A percentile compares a stretch with the other conserved stretches of the same genome.
These are phyloP conservation scores for Boulengeromyrus knoepffleri DNA, from an alignment of 2,113 vertebrate genomes.

Conservation along the genomic window DNA sequence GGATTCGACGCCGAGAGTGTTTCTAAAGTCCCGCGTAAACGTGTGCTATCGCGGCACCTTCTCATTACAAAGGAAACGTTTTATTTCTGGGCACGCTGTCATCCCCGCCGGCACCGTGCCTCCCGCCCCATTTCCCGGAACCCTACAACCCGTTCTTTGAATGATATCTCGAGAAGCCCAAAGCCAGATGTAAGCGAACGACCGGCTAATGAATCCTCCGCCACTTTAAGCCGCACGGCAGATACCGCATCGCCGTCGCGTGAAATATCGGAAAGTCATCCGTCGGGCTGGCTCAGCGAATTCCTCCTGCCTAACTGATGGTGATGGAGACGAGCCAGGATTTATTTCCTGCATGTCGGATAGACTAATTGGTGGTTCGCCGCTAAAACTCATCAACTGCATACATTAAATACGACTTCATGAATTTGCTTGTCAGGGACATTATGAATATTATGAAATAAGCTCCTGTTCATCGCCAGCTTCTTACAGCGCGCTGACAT, in stretches of 20 bases:
- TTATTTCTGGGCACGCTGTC: not conserved
- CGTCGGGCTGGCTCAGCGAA: not conserved
- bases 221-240: not conserved
- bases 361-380: not conserved
- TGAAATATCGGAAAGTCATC: not conserved
- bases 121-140: not conserved
- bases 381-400: not conserved
- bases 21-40: not conserved
- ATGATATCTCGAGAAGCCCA: not conserved
- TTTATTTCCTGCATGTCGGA: not conserved
- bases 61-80: not conserved
- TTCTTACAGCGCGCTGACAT: not conserved
- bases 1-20: not conserved
- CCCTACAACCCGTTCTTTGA: not conserved
- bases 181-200: not conserved
- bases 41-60: not conserved
- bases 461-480: not conserved
- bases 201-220: not conserved
- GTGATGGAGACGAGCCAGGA: not conserved
- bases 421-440: not conserved
- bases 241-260: not conserved
- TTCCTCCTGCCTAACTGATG: constrained; percentile 1
- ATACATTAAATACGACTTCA: not conserved
- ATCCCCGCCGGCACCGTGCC: not conserved
- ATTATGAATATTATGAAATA: not conserved